Conservation (phyloP, 2,888 invertebrate species). For the Lasioglossum marginatum region DNA sequence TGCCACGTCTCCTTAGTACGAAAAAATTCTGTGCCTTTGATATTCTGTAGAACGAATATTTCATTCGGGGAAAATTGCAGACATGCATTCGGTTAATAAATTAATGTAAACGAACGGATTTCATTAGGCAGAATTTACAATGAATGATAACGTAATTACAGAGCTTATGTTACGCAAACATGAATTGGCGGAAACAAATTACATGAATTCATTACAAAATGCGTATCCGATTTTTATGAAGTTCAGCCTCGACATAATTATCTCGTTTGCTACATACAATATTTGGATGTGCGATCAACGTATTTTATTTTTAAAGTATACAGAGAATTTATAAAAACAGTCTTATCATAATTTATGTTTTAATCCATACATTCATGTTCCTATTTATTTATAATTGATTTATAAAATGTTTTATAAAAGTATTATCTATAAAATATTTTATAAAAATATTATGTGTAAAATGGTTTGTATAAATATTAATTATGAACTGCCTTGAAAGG, state of each 20-base stretch:
- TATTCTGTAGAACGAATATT: not conserved
- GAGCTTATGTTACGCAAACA: not conserved
- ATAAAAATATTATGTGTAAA: not conserved
- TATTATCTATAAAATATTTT: not conserved
- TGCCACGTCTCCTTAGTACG: not conserved
- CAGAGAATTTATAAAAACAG: not conserved
- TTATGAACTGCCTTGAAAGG: not conserved
- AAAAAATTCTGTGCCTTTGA: not conserved
- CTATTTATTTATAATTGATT: not conserved
- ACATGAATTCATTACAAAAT: not conserved
- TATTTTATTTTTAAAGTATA: not conserved
- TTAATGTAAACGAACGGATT: not conserved
- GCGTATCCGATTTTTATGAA: not conserved
- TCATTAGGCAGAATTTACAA: not conserved
- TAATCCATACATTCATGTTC: not conserved
- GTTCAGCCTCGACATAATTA: not conserved
- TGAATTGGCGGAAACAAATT: not conserved
- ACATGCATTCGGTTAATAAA: not conserved
- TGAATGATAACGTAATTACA: not conserved
- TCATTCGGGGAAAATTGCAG: not conserved
- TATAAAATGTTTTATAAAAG: not conserved
- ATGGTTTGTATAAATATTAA: not conserved
- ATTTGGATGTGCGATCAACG: not conserved
- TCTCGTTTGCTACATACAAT: not conserved
- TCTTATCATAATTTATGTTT: not conserved